Conservation (phyloP, 2,888 invertebrate genomes). For the Parnassius smintheus region DNA sequence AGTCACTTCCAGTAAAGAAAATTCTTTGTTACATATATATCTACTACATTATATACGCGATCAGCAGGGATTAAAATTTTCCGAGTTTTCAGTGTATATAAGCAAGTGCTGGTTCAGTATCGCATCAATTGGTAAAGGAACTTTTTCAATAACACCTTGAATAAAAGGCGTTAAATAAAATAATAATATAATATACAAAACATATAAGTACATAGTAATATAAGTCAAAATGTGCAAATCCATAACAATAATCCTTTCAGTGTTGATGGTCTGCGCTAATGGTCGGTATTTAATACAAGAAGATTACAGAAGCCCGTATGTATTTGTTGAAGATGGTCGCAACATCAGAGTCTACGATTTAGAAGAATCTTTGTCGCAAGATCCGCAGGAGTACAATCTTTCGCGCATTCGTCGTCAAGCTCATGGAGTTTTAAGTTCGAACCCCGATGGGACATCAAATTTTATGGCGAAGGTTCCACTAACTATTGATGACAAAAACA, state of each 20-base stretch:
- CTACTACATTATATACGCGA: neutral
- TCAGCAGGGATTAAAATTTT: constrained; percentile 6
- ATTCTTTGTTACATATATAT: neutral
- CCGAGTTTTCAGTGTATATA: constrained; percentile 2
- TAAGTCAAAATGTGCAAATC: constrained; percentile 5
- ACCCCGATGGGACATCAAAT: constrained; percentile 38
- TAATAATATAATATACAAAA: no score
- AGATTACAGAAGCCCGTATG: constrained; percentile 7
- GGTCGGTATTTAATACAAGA: neutral
- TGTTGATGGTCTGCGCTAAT: neutral
- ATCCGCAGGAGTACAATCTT: neutral
- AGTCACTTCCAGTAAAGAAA: neutral
- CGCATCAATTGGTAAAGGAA: constrained; percentile 1
- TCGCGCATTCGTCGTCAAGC: constrained; percentile 4
- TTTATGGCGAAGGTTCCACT: constrained; percentile 35
- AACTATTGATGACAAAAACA: constrained; percentile 33
- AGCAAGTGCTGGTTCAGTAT: neutral
- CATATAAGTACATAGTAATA: neutral
- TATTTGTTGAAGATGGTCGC: neutral
- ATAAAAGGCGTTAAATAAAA: neutral
- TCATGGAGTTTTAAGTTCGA: constrained; percentile 16
- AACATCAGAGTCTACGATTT: neutral
- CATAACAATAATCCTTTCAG: neutral
- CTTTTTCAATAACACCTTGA: neutral
- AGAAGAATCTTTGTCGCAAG: neutral